These are phyloP conservation scores for Phoebastria nigripes DNA, from an alignment of 2,797 vertebrate species.

Conservation along the genomic window DNA sequence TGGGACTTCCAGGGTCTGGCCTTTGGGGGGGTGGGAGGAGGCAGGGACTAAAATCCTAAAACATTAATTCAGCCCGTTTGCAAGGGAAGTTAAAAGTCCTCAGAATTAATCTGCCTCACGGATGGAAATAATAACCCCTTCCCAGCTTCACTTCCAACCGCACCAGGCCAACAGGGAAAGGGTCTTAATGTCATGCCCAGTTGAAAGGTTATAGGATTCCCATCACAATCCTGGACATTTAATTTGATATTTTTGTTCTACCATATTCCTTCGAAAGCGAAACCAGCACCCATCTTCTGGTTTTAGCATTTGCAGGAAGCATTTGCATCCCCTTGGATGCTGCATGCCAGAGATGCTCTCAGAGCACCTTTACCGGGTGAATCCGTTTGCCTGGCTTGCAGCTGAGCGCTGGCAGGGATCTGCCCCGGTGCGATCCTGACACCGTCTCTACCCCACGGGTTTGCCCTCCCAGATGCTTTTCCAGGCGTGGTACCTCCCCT, in stretches of 20 bases:
- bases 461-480: background rate
- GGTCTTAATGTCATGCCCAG: background rate
- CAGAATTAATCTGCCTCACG: background rate
- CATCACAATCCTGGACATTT: background rate
- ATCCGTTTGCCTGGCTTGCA: background rate
- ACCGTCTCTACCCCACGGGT: rapidly evolving
- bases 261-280: background rate
- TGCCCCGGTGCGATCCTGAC: background rate
- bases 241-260: background rate
- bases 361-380: background rate
- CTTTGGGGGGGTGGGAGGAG: background rate
- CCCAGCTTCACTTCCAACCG: background rate
- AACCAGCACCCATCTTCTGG: background rate
- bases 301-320: background rate
- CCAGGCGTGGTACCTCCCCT: background rate
- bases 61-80: conserved; percentile 40
- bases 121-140: conserved; percentile 23
- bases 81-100: conserved; percentile 28
- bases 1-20: conserved; percentile 48
- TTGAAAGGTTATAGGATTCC: background rate
- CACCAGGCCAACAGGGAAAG: background rate
- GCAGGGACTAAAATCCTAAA: conserved; percentile 43
- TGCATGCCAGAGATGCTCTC: background rate
- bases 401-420: rapidly evolving
- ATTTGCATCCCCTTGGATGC: background rate